Evolutionary conservation across 2,797 vertebrate species (phyloP).

Genomic region (Kryptolebias ocellatus): DNA sequence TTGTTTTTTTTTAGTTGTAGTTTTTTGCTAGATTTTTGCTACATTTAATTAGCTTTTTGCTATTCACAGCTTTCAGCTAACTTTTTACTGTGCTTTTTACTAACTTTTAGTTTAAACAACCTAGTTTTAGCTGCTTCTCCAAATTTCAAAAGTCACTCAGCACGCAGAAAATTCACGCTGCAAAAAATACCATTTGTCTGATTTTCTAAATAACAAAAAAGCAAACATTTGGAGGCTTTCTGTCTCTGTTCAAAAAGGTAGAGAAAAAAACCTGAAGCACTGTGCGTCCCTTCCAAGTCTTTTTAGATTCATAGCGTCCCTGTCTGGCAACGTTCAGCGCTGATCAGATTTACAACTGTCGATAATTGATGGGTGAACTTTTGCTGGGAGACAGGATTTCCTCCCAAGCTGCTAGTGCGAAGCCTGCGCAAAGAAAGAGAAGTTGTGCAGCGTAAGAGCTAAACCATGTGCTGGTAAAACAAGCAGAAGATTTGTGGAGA

Average conservation of each 20-base stretch:
- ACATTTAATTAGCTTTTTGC: no score
- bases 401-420: slow-evolving; percentile 51
- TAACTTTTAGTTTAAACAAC: no score
- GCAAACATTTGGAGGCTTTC: no score
- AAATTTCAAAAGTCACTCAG: no score
- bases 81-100: no score
- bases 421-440: slow-evolving; percentile 32
- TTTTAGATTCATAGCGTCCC: slow-evolving; percentile 57
- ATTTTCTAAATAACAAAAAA: no score
- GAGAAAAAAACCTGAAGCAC: slow-evolving; percentile 36
- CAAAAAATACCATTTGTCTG: no score
- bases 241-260: slow-evolving; percentile 30
- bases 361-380: slow-evolving; percentile 70
- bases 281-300: slow-evolving; percentile 25
- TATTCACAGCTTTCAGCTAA: no score
- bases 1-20: no score
- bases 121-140: no score
- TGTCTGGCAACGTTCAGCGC: slow-evolving; percentile 46
- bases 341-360: slow-evolving; percentile 67
- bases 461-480: slow-evolving; percentile 63
- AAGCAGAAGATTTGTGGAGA: slow-evolving; percentile 55
- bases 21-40: no score
- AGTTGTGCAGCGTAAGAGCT: slow-evolving; percentile 39
- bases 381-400: slow-evolving; percentile 63
- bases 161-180: no score